Evolutionary conservation across 2,888 invertebrate species (phyloP), one percentile per base, ranked within the genome.

Genomic region (Pherbina coryleti): DNA sequence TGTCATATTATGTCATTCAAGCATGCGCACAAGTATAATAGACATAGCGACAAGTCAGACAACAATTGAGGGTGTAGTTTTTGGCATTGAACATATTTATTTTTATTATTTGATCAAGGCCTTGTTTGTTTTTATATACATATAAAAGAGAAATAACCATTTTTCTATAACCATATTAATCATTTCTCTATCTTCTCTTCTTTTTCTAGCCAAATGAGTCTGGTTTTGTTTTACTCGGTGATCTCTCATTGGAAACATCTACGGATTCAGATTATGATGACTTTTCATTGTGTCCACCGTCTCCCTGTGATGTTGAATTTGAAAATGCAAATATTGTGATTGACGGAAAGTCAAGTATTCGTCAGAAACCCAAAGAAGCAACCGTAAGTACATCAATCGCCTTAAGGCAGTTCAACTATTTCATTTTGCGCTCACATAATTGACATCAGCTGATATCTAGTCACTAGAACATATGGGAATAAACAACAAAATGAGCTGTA

Each of bases 311-410:
- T 90, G 94, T 96, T 85, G 92, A 93, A 84, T 96, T 97, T 91
- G 92, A 94, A 89, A 96, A 96, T 91, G 96, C 95, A 90, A 96
- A 96, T 91, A 92, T 97, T 88, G 93, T 97, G 90, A 97, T 97
- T 91, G 96, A 96, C 91, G 97, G 97, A 79, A 93, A 93, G 90
- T 96, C 96, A 88, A 96, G 94, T 91, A 93, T 97, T 88, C 93
- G 93, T 84, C 92, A 91, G 86, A 91, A 92, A 85, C 78, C 87
- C 84, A 89, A 88, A 88, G 89, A 89, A 83, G 83, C 86, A 83
- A 84, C 86, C 86, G 89, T 89, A 78, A 86, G 89, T 89, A 76
- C 9, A 53, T 72, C 28, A 51, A 53, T 76, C 66, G 49, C 73
- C 49, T 9, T 67, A 66, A 51, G 22, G 67, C 51, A 60, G 22